phyloP scores from a whole-genome alignment of 1,140 invertebrate genomes.

The Lethrus apterus region DNA sequence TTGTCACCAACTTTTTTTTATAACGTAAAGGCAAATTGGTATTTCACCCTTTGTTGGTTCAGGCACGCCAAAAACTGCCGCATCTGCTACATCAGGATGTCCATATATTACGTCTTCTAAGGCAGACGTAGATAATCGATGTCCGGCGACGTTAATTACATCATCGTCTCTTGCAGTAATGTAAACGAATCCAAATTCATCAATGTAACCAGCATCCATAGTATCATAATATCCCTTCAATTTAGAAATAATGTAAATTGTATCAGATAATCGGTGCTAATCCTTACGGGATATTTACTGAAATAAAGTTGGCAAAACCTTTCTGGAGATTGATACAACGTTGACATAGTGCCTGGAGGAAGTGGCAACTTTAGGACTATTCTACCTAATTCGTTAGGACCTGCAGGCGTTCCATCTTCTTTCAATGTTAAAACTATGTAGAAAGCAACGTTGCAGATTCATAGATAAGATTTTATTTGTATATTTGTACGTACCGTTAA shows the following conservation, averaged over 20 bases:
- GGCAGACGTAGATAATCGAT: conserved; percentile 78
- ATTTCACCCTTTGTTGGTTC: conserved; percentile 85
- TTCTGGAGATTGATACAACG: conserved; percentile 75
- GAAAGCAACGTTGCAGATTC: too few species aligned
- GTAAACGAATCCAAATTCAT: conserved; percentile 77
- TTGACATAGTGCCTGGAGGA: conserved; percentile 79
- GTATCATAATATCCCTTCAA: conserved; percentile 89
- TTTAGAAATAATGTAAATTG: neutral
- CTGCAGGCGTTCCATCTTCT: conserved; percentile 59
- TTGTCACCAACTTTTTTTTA: conserved; percentile 41
- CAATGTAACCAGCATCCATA: conserved; percentile 85
- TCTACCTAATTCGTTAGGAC: conserved; percentile 66
- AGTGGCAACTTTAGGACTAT: conserved; percentile 80
- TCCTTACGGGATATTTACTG: conserved; percentile 64
- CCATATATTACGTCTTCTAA: conserved; percentile 82
- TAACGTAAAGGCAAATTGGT: conserved; percentile 79
- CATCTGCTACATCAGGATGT: conserved; percentile 74
- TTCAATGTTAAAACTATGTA: conserved; percentile 8
- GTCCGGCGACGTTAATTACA: conserved; percentile 93
- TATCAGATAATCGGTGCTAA: conserved; percentile 13
- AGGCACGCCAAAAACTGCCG: conserved; percentile 81
- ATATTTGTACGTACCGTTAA: conserved; percentile 57
- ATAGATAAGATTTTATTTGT: conserved; percentile 8
- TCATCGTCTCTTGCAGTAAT: conserved; percentile 88
- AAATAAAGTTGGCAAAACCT: conserved; percentile 77